A percentile compares a stretch with the other conserved stretches of the same genome.
These are phyloP conservation scores for Lytechinus variegatus DNA, from an alignment of 35 echinoderm and acorn worm species.

Conservation along the genomic window DNA sequence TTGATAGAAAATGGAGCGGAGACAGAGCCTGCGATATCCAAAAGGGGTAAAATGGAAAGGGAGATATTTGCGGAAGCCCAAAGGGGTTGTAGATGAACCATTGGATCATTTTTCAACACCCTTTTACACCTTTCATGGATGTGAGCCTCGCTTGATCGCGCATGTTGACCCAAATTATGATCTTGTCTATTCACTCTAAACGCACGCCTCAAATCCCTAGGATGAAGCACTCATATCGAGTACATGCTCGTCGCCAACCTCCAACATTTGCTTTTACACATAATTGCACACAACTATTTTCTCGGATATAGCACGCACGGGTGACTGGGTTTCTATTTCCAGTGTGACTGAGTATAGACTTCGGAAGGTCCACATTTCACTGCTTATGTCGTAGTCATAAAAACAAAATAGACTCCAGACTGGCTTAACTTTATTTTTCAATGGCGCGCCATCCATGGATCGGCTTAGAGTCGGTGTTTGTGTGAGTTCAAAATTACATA, in stretches of 20 bases:
- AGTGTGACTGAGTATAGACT: neutral
- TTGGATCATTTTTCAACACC: neutral
- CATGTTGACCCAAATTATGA: neutral
- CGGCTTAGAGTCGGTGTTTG: too few species aligned
- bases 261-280: neutral
- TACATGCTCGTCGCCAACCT: neutral
- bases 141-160: neutral
- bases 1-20: neutral
- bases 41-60: neutral
- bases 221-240: neutral
- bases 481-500: too few species aligned
- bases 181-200: neutral
- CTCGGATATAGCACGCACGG: neutral
- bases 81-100: neutral
- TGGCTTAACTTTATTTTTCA: too few species aligned
- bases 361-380: neutral
- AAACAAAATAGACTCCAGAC: too few species aligned
- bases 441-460: too few species aligned
- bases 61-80: neutral
- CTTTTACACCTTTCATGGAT: neutral
- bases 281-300: slow-evolving; percentile 20
- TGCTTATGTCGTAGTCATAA: too few species aligned
- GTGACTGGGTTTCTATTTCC: neutral
- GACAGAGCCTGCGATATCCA: neutral
- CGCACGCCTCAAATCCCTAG: neutral